Evolutionary conservation across 2,888 invertebrate species (phyloP).

Genomic region (Mellilla xanthometata): DNA sequence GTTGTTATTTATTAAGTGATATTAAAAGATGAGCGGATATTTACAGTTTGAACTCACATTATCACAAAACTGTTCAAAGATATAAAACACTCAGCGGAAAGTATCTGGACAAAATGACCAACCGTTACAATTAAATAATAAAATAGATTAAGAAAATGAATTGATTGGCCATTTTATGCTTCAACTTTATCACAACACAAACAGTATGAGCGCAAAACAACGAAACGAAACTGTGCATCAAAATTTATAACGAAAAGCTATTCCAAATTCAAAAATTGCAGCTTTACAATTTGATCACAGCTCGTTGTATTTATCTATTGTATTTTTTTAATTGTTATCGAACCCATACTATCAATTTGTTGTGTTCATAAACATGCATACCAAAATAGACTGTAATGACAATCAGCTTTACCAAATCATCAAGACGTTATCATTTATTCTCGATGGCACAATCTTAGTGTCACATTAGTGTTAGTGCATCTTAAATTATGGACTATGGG

Average conservation of each 20-base stretch:
- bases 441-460: constrained; percentile 22
- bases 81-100: constrained; percentile 6
- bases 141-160: background rate
- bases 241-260: too few relatives aligned
- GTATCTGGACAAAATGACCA: constrained; percentile 10
- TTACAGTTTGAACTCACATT: constrained; percentile 12
- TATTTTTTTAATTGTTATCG: too few relatives aligned
- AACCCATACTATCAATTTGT: constrained; percentile 2
- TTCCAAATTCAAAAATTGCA: too few relatives aligned
- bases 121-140: background rate
- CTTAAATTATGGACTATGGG: constrained; percentile 38
- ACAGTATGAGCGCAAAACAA: constrained; percentile 8
- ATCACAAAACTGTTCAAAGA: constrained; percentile 14
- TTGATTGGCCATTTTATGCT: constrained; percentile 11
- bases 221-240: background rate
- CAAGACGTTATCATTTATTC: constrained; percentile 10
- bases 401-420: constrained; percentile 17
- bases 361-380: constrained; percentile 22
- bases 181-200: background rate
- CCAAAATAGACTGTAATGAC: constrained; percentile 24
- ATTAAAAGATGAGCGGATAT: constrained; percentile 16
- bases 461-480: constrained; percentile 13
- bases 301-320: too few relatives aligned
- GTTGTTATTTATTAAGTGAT: constrained; percentile 9
- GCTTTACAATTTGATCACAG: too few relatives aligned